These are phyloP conservation scores for Sthenelais limicola DNA, from an alignment of 2,888 invertebrate genomes.

Conservation along the genomic window DNA sequence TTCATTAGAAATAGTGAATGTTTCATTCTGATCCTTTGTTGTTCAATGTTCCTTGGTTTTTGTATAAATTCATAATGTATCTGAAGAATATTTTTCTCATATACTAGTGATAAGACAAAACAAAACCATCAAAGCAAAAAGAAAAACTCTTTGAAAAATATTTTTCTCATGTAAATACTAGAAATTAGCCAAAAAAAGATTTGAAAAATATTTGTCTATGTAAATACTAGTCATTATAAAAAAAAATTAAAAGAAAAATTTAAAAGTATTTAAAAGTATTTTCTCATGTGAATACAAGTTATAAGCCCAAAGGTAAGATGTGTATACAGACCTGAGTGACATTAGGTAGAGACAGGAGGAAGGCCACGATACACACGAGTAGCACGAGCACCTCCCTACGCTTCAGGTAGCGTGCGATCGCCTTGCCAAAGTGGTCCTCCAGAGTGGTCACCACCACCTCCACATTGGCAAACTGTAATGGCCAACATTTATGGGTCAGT, in stretches of 20 bases:
- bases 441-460: constrained; percentile 95
- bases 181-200: too few relatives aligned
- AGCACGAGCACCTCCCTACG: constrained; percentile 90
- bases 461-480: constrained; percentile 84
- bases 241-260: neutral
- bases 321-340: constrained; percentile 82
- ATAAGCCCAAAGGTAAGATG: too few relatives aligned
- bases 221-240: neutral
- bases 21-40: too few relatives aligned
- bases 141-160: too few relatives aligned
- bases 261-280: neutral
- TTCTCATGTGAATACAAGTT: neutral
- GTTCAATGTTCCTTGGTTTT: too few relatives aligned
- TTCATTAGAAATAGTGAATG: too few relatives aligned
- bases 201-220: neutral
- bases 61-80: too few relatives aligned
- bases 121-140: too few relatives aligned
- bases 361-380: constrained; percentile 86
- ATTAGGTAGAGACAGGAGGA: constrained; percentile 88
- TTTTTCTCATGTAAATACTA: too few relatives aligned
- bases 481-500: too few relatives aligned
- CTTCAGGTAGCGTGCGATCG: constrained; percentile 86
- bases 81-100: too few relatives aligned
- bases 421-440: constrained; percentile 91
- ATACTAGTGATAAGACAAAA: too few relatives aligned